Evolutionary conservation across 2,797 vertebrate species (phyloP).

Genomic region (Staurois parvus): DNA sequence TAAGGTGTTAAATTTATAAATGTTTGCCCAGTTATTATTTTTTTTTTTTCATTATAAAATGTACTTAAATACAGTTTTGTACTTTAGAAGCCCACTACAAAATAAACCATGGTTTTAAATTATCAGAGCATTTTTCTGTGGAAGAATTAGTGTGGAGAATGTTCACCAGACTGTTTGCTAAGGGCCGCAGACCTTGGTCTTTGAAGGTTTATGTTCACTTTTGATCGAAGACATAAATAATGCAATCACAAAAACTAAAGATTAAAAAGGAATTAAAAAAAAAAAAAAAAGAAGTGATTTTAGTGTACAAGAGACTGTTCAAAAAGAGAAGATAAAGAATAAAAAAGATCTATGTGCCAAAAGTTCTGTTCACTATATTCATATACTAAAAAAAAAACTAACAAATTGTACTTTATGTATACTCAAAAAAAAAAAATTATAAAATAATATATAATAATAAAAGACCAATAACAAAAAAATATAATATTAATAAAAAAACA

Average conservation of each 20-base stretch:
- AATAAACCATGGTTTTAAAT: neutral
- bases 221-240: slow-evolving; percentile 73
- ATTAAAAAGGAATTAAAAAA: slow-evolving; percentile 63
- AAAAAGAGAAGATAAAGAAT: slow-evolving; percentile 73
- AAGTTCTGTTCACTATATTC: too few species aligned
- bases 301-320: slow-evolving; percentile 65
- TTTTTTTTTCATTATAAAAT: neutral
- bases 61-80: too few species aligned
- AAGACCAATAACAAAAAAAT: too few species aligned
- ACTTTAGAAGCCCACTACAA: neutral
- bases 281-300: slow-evolving; percentile 46
- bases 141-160: slow-evolving; percentile 77
- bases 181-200: slow-evolving; percentile 96
- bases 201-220: slow-evolving; percentile 93
- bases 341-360: neutral
- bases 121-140: slow-evolving; percentile 80
- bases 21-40: neutral
- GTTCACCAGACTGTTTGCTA: slow-evolving; percentile 93
- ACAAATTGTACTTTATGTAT: neutral
- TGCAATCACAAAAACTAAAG: slow-evolving; percentile 67
- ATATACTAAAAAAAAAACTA: neutral
- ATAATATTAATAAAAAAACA: neutral
- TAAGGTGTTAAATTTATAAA: too few species aligned
- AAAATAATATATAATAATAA: too few species aligned
- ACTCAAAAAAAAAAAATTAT: neutral